These are phyloP conservation scores for Gopherus flavomarginatus DNA, from an alignment of 2,113 vertebrate genomes.

Conservation along the genomic window DNA sequence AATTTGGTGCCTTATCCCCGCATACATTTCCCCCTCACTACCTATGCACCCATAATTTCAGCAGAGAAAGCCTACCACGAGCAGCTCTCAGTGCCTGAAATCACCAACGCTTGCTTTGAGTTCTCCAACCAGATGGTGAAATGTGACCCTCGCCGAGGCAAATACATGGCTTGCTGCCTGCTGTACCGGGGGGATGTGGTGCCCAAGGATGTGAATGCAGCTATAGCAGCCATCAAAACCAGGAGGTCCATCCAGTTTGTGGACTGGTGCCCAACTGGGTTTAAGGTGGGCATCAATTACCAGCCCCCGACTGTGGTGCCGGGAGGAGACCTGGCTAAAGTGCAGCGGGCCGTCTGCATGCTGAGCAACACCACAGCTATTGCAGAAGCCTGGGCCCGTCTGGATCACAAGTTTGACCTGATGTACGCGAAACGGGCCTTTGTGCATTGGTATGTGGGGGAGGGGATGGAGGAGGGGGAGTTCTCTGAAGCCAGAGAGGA, in stretches of 20 bases:
- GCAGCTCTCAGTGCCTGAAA: conserved; percentile 74
- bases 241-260: conserved; percentile 78
- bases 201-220: too few species aligned
- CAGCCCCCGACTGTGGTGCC: conserved; percentile 55
- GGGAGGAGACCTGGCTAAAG: conserved; percentile 56
- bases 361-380: conserved; percentile 80
- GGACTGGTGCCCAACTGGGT: conserved; percentile 77
- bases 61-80: conserved; percentile 72
- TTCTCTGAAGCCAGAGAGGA: conserved; percentile 73
- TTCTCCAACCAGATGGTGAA: conserved; percentile 80
- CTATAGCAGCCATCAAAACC: conserved; percentile 67
- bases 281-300: conserved; percentile 74
- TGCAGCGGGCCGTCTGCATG: conserved; percentile 69
- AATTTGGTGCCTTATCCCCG: conserved; percentile 76
- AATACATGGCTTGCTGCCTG: conserved; percentile 68
- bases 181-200: too few species aligned
- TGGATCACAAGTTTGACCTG: conserved; percentile 76
- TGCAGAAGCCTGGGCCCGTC: conserved; percentile 78
- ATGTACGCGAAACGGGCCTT: conserved; percentile 76
- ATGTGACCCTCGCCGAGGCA: conserved; percentile 72
- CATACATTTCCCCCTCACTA: conserved; percentile 76
- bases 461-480: conserved; percentile 76
- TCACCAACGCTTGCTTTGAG: conserved; percentile 78
- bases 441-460: conserved; percentile 75
- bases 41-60: conserved; percentile 70